These are phyloP conservation scores for Opisthograptis luteolata DNA, from an alignment of 2,888 invertebrate genomes.

Conservation along the genomic window DNA sequence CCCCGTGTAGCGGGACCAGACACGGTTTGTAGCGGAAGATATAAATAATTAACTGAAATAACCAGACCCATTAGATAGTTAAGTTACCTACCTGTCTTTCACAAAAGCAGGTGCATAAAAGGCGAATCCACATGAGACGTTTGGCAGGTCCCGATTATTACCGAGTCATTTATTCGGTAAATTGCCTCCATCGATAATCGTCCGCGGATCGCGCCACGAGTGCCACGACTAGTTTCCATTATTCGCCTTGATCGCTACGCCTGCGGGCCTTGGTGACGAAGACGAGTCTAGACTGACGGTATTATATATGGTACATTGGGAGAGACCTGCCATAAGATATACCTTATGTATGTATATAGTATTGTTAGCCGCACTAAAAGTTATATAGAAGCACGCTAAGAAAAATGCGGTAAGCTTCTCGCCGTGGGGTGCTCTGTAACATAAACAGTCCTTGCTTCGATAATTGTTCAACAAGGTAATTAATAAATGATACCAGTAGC, in stretches of 20 bases:
- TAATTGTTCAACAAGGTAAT: too few species aligned
- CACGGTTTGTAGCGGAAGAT: too few species aligned
- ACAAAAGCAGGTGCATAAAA: constrained; percentile 11
- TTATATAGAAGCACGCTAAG: too few species aligned
- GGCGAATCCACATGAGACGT: neutral
- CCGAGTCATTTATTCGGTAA: constrained; percentile 63
- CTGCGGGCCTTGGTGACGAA: constrained; percentile 54
- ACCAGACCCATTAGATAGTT: neutral
- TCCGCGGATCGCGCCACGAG: constrained; percentile 58
- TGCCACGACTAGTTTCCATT: constrained; percentile 70
- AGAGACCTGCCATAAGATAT: too few species aligned
- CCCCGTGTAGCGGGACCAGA: too few species aligned
- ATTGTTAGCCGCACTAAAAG: too few species aligned
- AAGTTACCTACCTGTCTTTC: neutral
- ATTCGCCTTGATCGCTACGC: constrained; percentile 58
- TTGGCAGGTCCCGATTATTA: constrained; percentile 32
- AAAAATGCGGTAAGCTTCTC: too few species aligned
- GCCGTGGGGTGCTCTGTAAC: too few species aligned
- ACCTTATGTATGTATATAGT: too few species aligned
- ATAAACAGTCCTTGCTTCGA: too few species aligned
- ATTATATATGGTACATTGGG: neutral
- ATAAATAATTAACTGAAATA: neutral
- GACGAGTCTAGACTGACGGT: constrained; percentile 41
- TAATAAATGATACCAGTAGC: too few species aligned
- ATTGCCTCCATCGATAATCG: constrained; percentile 70